Evolutionary conservation across 2,113 vertebrate species (phyloP), one percentile per base, ranked within the genome.

Genomic region (Cnemophilus loriae): DNA sequence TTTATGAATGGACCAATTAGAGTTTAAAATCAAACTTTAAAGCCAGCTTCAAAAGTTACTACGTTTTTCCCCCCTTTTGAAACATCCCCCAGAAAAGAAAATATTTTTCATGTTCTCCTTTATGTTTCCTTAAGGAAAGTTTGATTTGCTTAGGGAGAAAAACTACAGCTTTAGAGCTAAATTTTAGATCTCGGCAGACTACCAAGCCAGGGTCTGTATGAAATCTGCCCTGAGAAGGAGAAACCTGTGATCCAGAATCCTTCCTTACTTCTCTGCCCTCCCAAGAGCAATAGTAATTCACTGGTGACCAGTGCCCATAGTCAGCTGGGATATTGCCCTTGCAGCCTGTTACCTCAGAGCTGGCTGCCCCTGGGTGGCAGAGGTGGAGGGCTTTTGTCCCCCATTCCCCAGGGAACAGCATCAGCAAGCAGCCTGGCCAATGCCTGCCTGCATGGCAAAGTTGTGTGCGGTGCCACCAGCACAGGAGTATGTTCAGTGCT

Each of bases 41-140:
- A 95, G 64, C 28, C 30, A 80, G 17, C 56, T 84, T 65, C 50
- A 90, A 26, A 93, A 93, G 63, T 93, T 80, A 56, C 47, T 63
- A 64, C 22, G 22, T 74, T 84, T 84, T 56, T 26, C 16, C 17
- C 85, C 63, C 35, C 19, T 17, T 90, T 77, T 88, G 60, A 89
- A 96, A 94, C n/a, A 69, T 55, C 21, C 70, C 18, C 39, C 52
- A 55, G 73, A 75, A 92, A 93, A 94, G 52, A 93, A 95, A 90
- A 92, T 61, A 83, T 52, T 35, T 92, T 90, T 94, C 64, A 60
- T 90, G n/a, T 91, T 87, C 41, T 69, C n/a, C 44, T 93, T 95
- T 84, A 56, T 5, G 1, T 89, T 87, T 96, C 80, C 79, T 93
- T 90, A 87, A 95, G 88, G 64, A 90, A 96, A 95, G 49, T 81